Percentiles rank a stretch among this genome's conserved stretches.
Evolutionary conservation across 2,888 invertebrate genomes (phyloP).

Genomic region (Drosophila paramelanica): DNA sequence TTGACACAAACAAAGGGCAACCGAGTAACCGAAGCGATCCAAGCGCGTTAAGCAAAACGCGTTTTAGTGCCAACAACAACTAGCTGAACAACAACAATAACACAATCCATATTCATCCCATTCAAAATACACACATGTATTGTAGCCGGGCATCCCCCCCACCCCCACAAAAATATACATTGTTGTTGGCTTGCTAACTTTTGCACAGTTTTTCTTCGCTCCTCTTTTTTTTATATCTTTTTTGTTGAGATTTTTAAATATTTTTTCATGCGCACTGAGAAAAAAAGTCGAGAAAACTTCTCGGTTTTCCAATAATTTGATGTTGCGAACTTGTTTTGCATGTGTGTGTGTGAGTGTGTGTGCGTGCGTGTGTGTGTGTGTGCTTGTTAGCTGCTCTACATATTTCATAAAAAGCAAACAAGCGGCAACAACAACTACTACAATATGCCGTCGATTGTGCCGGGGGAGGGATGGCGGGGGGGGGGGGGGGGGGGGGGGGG

Average conservation of each 20-base stretch:
- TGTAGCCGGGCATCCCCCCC: slow-evolving; percentile 9
- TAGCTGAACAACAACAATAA: slow-evolving; percentile 15
- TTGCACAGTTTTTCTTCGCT: slow-evolving; percentile 53
- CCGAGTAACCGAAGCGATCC: slow-evolving; percentile 60
- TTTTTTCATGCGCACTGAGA: slow-evolving; percentile 57
- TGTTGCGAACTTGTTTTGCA: slow-evolving; percentile 78
- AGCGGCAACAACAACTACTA: slow-evolving; percentile 40
- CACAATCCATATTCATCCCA: slow-evolving; percentile 39
- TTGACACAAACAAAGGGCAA: slow-evolving; percentile 54
- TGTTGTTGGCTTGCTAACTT: slow-evolving; percentile 77
- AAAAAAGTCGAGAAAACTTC: slow-evolving; percentile 62
- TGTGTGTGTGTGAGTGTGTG: slow-evolving; percentile 29
- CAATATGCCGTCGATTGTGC: slow-evolving; percentile 19
- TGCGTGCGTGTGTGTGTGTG: slow-evolving; percentile 17
- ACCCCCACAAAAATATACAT: slow-evolving; percentile 46
- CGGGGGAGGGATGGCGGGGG: background rate
- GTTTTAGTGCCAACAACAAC: slow-evolving; percentile 63
- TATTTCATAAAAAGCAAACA: slow-evolving; percentile 76
- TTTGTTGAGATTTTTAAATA: slow-evolving; percentile 70
- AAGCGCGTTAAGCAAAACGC: slow-evolving; percentile 78
- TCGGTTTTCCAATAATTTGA: slow-evolving; percentile 77
- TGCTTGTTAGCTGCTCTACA: slow-evolving; percentile 77
- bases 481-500: background rate
- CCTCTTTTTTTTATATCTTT: slow-evolving; percentile 35
- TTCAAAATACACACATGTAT: slow-evolving; percentile 14